These are phyloP conservation scores for Atrichornis clamosus DNA, from an alignment of 2,113 vertebrate genomes.

Conservation along the genomic window DNA sequence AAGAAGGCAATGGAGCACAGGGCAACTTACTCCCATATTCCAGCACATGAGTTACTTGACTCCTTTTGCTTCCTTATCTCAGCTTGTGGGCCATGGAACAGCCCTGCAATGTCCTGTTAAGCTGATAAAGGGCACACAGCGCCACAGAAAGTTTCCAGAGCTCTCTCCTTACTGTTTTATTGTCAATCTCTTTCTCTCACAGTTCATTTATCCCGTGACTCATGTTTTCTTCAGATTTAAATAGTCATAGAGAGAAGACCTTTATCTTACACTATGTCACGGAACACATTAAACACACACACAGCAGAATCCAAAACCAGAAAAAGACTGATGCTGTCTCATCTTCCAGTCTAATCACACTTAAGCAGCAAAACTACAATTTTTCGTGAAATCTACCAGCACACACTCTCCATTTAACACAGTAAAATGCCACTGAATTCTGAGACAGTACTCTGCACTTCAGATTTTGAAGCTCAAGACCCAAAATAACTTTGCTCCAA, in stretches of 20 bases:
- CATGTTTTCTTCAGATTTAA: not conserved
- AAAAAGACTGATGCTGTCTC: accelerated
- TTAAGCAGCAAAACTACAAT: not conserved
- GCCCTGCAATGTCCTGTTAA: not conserved
- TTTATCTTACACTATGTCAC: not conserved
- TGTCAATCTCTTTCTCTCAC: not conserved
- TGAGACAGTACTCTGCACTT: not conserved
- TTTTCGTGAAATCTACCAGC: not conserved
- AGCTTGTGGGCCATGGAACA: too few species aligned
- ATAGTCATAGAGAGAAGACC: not conserved
- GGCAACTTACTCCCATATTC: not conserved
- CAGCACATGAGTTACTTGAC: not conserved
- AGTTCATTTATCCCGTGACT: not conserved
- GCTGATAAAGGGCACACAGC: not conserved
- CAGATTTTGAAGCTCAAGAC: not conserved
- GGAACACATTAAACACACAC: not conserved
- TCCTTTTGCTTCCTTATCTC: not conserved
- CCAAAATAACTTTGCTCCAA: not conserved
- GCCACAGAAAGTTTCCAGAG: not conserved
- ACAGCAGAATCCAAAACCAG: not conserved
- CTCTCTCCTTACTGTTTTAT: not conserved
- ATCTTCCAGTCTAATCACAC: not conserved
- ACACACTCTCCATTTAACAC: not conserved
- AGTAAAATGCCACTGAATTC: not conserved
- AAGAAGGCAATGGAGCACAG: not conserved